phyloP scores from a whole-genome alignment of 2,113 vertebrate species.

The Chaetops frenatus region DNA sequence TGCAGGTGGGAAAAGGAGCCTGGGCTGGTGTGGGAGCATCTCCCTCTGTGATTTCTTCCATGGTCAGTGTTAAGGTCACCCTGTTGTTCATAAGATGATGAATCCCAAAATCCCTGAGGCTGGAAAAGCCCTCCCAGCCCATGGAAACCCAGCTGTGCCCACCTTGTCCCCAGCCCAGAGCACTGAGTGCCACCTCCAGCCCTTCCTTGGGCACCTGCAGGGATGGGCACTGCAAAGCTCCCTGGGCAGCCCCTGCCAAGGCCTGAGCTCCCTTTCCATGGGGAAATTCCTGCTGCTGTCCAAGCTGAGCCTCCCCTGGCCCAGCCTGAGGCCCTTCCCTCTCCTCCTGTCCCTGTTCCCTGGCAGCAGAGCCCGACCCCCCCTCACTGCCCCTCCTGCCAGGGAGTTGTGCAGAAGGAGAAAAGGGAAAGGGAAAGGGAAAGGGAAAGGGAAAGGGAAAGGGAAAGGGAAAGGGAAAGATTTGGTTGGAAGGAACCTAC shows the following conservation, averaged over 20 bases:
- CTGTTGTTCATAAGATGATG: neutral
- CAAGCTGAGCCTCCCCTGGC: neutral
- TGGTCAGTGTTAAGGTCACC: neutral
- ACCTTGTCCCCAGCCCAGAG: neutral
- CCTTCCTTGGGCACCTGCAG: neutral
- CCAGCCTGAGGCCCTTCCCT: neutral
- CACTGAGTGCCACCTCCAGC: neutral
- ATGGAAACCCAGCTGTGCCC: neutral
- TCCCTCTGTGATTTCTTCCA: neutral
- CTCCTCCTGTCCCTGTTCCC: neutral
- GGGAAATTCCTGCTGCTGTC: neutral
- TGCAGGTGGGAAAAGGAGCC: neutral
- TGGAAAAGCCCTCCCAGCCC: neutral
- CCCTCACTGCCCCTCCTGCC: neutral
- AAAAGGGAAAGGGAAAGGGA: rapidly evolving
- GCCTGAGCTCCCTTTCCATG: neutral
- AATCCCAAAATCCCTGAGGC: neutral
- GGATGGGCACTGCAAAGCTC: neutral
- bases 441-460: neutral
- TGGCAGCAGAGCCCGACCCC: neutral
- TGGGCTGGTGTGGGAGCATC: neutral
- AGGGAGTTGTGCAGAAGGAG: neutral
- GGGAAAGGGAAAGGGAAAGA: neutral
- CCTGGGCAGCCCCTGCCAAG: neutral
- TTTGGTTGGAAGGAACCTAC: neutral